A percentile compares a stretch with the other conserved stretches of the same genome.
phyloP scores from a whole-genome alignment of 2,797 vertebrate genomes.

The Gambusia yucatana region DNA sequence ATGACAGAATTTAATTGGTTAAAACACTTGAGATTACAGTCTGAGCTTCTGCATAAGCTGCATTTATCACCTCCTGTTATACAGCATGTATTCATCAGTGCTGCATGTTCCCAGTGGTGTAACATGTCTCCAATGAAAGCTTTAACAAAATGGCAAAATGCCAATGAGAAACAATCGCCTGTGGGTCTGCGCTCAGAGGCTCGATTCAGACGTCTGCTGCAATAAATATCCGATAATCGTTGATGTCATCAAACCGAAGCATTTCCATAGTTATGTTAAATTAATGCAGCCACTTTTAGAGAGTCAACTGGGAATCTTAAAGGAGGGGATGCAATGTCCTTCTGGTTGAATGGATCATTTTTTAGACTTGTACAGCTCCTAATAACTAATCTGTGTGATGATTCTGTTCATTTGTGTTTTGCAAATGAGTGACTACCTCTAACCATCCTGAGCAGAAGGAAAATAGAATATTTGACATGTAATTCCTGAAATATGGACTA shows the following conservation, averaged over 20 bases:
- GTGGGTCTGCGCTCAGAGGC: conserved; percentile 6
- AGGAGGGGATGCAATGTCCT: not conserved
- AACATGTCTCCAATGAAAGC: conserved; percentile 22
- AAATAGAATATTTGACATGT: not conserved
- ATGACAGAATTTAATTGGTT: not conserved
- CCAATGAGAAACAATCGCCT: conserved; percentile 30
- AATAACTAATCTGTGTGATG: not conserved
- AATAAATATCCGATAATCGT: conserved; percentile 37
- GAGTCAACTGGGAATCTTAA: not conserved
- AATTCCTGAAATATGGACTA: not conserved
- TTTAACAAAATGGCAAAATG: conserved; percentile 50
- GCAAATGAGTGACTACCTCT: not conserved
- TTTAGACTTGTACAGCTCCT: not conserved
- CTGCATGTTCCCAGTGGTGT: conserved; percentile 15
- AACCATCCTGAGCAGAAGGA: not conserved
- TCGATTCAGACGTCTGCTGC: conserved; percentile 16
- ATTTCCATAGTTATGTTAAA: not conserved
- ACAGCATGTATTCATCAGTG: conserved; percentile 1
- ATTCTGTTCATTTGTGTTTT: not conserved
- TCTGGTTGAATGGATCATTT: not conserved
- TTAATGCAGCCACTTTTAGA: not conserved
- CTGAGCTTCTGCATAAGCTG: not conserved
- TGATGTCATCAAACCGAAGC: not conserved
- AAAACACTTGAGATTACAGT: not conserved
- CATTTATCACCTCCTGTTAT: not conserved